phyloP scores from a whole-genome alignment of 2,888 invertebrate genomes.

The Zaprionus obscuricornis region DNA sequence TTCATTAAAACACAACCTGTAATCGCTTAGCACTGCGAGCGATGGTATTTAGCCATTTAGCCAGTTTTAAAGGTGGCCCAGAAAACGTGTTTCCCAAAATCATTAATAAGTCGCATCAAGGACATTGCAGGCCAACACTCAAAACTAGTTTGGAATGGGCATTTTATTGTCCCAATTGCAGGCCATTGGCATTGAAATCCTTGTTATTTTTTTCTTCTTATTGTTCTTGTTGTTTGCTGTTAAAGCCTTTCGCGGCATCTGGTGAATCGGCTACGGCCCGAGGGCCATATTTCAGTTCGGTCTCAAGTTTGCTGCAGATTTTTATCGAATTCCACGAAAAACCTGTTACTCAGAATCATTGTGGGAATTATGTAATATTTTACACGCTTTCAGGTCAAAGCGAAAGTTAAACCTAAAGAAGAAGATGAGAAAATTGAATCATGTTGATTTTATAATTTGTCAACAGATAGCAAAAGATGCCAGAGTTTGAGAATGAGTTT shows the following conservation, averaged over 20 bases:
- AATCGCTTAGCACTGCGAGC: background rate
- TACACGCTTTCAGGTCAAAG: conserved; percentile 35
- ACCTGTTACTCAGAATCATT: conserved; percentile 68
- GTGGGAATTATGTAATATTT: conserved; percentile 63
- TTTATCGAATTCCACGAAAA: conserved; percentile 52
- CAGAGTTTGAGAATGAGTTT: conserved; percentile 1
- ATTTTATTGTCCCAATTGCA: conserved; percentile 68
- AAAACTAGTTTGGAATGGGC: conserved; percentile 58
- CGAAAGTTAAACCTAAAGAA: conserved; percentile 47
- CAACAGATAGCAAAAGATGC: background rate
- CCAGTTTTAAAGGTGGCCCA: conserved; percentile 28
- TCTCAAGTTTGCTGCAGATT: conserved; percentile 16
- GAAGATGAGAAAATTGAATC: conserved; percentile 17
- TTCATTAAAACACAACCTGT: conserved; percentile 32
- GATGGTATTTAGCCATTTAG: background rate
- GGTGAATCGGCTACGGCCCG: conserved; percentile 33
- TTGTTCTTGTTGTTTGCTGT: too few relatives aligned
- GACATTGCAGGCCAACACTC: conserved; percentile 48
- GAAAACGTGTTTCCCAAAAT: conserved; percentile 58
- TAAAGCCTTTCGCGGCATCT: conserved; percentile 15
- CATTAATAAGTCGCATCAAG: conserved; percentile 65
- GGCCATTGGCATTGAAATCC: conserved; percentile 75
- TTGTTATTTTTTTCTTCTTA: conserved; percentile 46
- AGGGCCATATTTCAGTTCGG: conserved; percentile 53
- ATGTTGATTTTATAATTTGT: conserved; percentile 21